phyloP scores from a whole-genome alignment of 1,140 invertebrate species.

The Papilio dardanus region DNA sequence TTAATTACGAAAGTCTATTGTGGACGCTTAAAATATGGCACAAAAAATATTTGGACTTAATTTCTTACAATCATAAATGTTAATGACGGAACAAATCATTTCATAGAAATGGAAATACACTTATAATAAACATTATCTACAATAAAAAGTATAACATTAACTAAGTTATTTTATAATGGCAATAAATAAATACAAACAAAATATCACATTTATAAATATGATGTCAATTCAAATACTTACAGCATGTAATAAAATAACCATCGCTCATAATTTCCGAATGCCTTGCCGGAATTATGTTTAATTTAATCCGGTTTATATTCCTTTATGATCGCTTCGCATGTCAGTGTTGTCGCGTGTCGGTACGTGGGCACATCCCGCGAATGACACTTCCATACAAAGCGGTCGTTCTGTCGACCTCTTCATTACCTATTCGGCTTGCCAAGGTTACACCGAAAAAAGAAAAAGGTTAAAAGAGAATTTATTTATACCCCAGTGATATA shows the following conservation, averaged over 20 bases:
- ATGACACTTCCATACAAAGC: conserved; percentile 30
- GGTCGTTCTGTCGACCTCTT: conserved; percentile 12
- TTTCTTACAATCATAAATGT: not conserved
- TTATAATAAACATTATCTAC: not conserved
- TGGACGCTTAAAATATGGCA: not conserved
- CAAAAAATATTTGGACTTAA: not conserved
- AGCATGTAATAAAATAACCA: not conserved
- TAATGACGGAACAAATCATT: not conserved
- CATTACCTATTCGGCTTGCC: conserved; percentile 18
- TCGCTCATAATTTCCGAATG: conserved; percentile 10
- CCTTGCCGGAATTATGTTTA: conserved; percentile 25
- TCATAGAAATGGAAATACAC: not conserved
- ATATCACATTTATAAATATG: not conserved
- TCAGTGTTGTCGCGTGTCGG: conserved; percentile 18
- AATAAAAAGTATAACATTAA: not conserved
- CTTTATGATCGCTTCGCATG: conserved; percentile 32
- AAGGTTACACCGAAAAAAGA: conserved; percentile 12
- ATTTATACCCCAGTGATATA: not conserved
- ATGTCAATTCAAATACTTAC: not conserved
- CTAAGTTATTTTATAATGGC: not conserved
- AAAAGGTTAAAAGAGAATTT: conserved; percentile 18
- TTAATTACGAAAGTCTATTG: not conserved
- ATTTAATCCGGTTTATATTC: conserved; percentile 33
- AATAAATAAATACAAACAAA: too few relatives aligned
- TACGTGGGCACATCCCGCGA: conserved; percentile 17